Percentiles rank a stretch among this genome's conserved stretches.
phyloP scores from a whole-genome alignment of 2,113 vertebrate genomes.

The Gorsachius goisagi region DNA sequence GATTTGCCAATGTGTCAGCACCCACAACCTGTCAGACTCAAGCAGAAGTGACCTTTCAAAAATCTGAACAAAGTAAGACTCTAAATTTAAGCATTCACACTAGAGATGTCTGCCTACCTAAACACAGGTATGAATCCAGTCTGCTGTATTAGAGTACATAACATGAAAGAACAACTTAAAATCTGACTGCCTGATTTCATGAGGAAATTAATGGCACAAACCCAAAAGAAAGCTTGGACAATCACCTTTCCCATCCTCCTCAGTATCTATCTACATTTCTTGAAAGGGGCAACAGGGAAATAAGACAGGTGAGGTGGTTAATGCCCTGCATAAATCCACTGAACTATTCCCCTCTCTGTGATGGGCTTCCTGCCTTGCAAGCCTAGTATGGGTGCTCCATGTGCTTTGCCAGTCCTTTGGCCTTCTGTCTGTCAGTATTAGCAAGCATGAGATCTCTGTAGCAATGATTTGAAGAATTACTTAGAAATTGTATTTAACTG shows the following conservation, averaged over 20 bases:
- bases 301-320: not conserved
- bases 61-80: not conserved
- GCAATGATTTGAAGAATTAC: not conserved
- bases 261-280: not conserved
- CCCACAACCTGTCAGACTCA: not conserved
- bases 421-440: not conserved
- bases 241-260: not conserved
- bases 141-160: not conserved
- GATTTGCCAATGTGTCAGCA: not conserved
- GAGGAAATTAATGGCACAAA: not conserved
- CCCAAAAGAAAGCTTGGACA: not conserved
- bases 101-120: not conserved
- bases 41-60: not conserved
- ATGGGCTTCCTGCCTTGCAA: not conserved
- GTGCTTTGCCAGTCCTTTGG: not conserved
- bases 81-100: not conserved
- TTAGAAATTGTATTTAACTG: not conserved
- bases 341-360: not conserved
- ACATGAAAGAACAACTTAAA: not conserved
- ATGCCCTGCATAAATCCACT: not conserved
- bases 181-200: not conserved
- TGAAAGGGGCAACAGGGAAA: not conserved
- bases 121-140: not conserved
- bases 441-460: not conserved
- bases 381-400: too few relatives aligned